These are phyloP conservation scores for Anoplopoma fimbria DNA, from an alignment of 2,113 vertebrate genomes.

Conservation along the genomic window DNA sequence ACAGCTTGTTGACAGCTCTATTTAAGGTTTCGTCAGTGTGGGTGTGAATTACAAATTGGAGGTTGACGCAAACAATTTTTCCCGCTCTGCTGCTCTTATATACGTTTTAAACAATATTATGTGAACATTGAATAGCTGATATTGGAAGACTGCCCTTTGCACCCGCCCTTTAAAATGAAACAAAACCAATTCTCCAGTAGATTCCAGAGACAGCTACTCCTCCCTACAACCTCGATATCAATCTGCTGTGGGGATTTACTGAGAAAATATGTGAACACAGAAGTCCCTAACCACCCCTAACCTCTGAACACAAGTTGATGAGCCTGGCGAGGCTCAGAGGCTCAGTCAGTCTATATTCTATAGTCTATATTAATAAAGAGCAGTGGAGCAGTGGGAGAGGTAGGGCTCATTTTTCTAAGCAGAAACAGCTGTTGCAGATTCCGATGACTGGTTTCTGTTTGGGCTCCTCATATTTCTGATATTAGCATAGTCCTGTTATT, in stretches of 20 bases:
- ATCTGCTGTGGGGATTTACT: constrained; percentile 31
- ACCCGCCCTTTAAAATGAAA: neutral
- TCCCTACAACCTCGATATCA: constrained; percentile 11
- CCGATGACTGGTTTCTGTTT: constrained; percentile 60
- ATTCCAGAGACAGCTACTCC: constrained; percentile 8
- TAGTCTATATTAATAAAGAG: constrained; percentile 72
- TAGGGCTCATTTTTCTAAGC: constrained; percentile 45
- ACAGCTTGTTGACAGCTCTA: neutral
- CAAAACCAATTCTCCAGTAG: neutral
- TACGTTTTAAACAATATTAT: neutral
- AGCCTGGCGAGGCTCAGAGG: too few species aligned
- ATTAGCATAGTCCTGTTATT: constrained; percentile 37
- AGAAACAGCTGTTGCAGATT: constrained; percentile 74
- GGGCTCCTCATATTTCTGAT: constrained; percentile 54
- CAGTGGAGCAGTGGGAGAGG: constrained; percentile 43
- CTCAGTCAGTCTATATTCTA: constrained; percentile 52
- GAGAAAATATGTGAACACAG: constrained; percentile 50
- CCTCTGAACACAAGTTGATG: too few species aligned
- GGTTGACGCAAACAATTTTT: neutral
- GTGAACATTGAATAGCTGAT: neutral
- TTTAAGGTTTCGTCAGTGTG: neutral
- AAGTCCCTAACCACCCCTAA: constrained; percentile 12
- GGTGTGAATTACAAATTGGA: neutral
- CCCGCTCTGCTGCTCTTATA: neutral
- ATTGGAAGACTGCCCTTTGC: constrained; percentile 39